A percentile compares a stretch with the other conserved stretches of the same genome.
Evolutionary conservation across 2,797 vertebrate species (phyloP).

Genomic region (Alfaro cultratus): DNA sequence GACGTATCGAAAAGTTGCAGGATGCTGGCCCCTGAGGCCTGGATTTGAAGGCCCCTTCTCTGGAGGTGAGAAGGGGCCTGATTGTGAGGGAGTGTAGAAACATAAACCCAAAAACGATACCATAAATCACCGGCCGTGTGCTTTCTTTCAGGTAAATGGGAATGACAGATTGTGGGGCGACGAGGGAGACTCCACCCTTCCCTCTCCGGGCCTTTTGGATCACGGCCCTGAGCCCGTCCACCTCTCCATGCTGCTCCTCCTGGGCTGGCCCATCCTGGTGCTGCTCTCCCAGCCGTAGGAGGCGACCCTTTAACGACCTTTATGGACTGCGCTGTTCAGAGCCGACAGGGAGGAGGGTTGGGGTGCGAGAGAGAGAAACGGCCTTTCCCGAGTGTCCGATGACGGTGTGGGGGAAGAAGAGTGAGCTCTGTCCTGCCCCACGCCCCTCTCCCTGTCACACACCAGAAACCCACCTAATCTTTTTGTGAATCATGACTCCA

Average conservation of each 20-base stretch:
- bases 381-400: slow-evolving; percentile 62
- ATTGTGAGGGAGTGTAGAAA: not conserved
- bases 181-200: slow-evolving; percentile 78
- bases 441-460: slow-evolving; percentile 40
- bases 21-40: too few species aligned
- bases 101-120: not conserved
- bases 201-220: slow-evolving; percentile 82
- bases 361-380: slow-evolving; percentile 32
- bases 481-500: slow-evolving; percentile 69
- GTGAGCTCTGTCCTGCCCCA: slow-evolving; percentile 29
- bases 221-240: slow-evolving; percentile 38
- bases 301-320: slow-evolving; percentile 28
- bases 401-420: slow-evolving; percentile 43
- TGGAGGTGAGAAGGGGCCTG: not conserved
- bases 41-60: too few species aligned
- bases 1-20: too few species aligned
- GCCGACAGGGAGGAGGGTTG: slow-evolving; percentile 10
- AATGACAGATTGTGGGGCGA: slow-evolving; percentile 82
- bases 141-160: slow-evolving; percentile 70
- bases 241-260: slow-evolving; percentile 44
- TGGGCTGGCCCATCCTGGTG: slow-evolving; percentile 63
- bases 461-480: slow-evolving; percentile 60
- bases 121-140: not conserved
- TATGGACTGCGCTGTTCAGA: slow-evolving; percentile 43
- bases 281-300: slow-evolving; percentile 58